phyloP scores from a whole-genome alignment of 1,140 invertebrate species.

The Globodera ellingtonae region DNA sequence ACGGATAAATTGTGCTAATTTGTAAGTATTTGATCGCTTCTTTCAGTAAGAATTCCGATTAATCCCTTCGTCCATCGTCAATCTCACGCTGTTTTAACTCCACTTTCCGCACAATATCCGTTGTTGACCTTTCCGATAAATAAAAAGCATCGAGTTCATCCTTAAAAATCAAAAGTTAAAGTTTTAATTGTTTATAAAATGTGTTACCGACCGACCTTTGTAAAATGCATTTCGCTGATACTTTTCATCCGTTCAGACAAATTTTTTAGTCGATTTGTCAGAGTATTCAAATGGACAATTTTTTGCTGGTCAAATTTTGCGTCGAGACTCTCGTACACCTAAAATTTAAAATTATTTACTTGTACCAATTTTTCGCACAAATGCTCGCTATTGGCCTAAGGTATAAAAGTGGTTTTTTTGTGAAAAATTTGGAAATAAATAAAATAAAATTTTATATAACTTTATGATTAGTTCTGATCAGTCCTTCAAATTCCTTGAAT shows the following conservation, averaged over 20 bases:
- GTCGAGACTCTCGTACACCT: conserved; percentile 16
- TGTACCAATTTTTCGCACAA: background rate
- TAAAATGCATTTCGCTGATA: conserved; percentile 14
- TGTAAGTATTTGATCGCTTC: no score
- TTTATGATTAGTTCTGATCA: conserved; percentile 31
- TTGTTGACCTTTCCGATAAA: background rate
- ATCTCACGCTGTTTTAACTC: conserved; percentile 3
- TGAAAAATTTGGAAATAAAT: background rate
- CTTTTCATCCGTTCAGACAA: background rate
- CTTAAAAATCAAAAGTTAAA: background rate
- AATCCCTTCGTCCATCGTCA: background rate
- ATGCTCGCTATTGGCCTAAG: no score
- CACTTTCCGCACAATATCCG: conserved; percentile 18
- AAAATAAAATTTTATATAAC: background rate
- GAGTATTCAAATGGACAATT: background rate
- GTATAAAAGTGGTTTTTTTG: no score
- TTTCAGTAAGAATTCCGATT: no score
- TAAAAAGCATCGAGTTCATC: conserved; percentile 1
- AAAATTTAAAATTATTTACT: background rate
- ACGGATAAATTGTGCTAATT: no score
- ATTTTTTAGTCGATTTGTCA: conserved; percentile 2
- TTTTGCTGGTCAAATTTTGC: conserved; percentile 14
- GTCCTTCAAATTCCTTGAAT: conserved; percentile 35
- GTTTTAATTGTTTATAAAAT: background rate
- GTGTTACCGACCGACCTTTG: background rate